Evolutionary conservation across 2,797 vertebrate species (phyloP).

Genomic region (Eurystomus glaucurus): DNA sequence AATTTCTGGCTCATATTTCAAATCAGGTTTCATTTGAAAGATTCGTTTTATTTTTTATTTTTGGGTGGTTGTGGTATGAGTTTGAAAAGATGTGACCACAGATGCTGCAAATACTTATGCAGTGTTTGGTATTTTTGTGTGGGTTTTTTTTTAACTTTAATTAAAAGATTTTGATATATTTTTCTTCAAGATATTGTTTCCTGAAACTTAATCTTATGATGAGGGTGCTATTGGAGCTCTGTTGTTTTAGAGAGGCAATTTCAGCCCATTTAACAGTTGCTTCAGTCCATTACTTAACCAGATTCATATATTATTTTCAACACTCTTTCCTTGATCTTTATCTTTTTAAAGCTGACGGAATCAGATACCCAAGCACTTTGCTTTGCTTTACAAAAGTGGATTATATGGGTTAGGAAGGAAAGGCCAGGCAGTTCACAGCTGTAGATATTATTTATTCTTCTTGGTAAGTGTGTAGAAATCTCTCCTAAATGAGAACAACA

Average conservation of each 20-base stretch:
- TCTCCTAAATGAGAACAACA: background rate
- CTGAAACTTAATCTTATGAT: slow-evolving; percentile 2
- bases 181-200: background rate
- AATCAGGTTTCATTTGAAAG: background rate
- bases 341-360: slow-evolving; percentile 4
- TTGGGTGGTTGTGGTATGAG: background rate
- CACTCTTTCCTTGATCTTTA: background rate
- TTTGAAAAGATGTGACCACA: slow-evolving; percentile 1
- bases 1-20: slow-evolving; percentile 6
- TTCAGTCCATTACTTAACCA: background rate
- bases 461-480: background rate
- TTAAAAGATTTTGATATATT: background rate
- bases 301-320: slow-evolving; percentile 16
- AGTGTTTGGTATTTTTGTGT: background rate
- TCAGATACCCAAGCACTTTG: background rate
- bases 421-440: background rate
- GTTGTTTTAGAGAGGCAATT: background rate
- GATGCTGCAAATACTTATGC: background rate
- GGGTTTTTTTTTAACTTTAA: background rate
- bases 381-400: background rate
- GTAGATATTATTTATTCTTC: background rate
- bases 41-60: background rate
- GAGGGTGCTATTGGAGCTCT: background rate
- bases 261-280: slow-evolving; percentile 5
- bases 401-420: background rate